These are phyloP conservation scores for Synergus laeviventris DNA, from an alignment of 2,888 invertebrate genomes.

Conservation along the genomic window DNA sequence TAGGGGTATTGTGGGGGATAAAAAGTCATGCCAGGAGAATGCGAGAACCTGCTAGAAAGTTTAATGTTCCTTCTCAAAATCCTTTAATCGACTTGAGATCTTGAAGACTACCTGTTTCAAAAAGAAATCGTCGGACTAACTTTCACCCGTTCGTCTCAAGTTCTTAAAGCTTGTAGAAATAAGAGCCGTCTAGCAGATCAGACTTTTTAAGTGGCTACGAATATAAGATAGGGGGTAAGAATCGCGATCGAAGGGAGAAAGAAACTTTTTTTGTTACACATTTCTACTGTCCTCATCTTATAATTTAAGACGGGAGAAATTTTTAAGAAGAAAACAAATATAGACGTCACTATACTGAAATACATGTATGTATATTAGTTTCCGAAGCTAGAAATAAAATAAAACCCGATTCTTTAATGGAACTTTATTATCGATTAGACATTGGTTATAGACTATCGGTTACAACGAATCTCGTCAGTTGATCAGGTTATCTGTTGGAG, in stretches of 20 bases:
- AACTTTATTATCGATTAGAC: too few relatives aligned
- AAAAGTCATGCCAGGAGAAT: not conserved
- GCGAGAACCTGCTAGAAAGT: not conserved
- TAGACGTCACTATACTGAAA: too few relatives aligned
- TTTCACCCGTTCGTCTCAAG: constrained; percentile 6
- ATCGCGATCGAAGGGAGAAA: not conserved
- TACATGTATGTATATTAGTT: too few relatives aligned
- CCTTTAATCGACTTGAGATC: constrained; percentile 37
- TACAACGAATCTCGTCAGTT: not conserved
- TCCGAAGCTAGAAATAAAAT: too few relatives aligned
- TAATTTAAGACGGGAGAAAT: not conserved
- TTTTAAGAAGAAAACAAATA: too few relatives aligned
- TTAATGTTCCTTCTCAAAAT: constrained; percentile 14
- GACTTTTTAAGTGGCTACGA: constrained; percentile 30
- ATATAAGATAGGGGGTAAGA: constrained; percentile 13
- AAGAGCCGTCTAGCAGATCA: constrained; percentile 27
- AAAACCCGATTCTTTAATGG: too few relatives aligned
- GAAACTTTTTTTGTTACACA: constrained; percentile 5
- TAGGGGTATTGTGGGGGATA: not conserved
- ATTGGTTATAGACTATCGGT: not conserved
- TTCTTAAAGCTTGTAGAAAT: constrained; percentile 28
- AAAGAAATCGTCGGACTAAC: constrained; percentile 14
- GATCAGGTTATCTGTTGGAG: not conserved
- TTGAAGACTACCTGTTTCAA: constrained; percentile 30
- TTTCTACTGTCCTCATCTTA: not conserved